These are phyloP conservation scores for Galaxias olidus DNA, from an alignment of 2,797 vertebrate species.

Conservation along the genomic window DNA sequence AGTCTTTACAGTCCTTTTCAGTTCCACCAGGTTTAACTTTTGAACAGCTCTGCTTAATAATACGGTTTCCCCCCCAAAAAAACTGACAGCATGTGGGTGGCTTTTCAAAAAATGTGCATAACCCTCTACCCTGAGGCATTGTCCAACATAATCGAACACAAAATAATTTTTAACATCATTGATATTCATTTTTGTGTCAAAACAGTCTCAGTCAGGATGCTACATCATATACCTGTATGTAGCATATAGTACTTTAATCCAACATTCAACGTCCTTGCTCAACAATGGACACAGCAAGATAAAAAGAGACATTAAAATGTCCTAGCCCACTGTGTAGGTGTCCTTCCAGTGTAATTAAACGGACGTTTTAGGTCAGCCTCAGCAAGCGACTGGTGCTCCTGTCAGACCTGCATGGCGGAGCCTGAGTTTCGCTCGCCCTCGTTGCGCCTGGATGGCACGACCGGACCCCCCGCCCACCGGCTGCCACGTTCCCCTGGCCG, in stretches of 20 bases:
- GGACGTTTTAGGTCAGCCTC: slow-evolving; percentile 34
- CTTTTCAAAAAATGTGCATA: slow-evolving; percentile 46
- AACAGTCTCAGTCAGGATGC: too few species aligned
- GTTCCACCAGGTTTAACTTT: neutral
- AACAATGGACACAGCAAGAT: slow-evolving; percentile 20
- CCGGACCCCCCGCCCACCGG: slow-evolving; percentile 49
- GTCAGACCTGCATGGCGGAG: slow-evolving; percentile 62
- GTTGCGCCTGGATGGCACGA: slow-evolving; percentile 51
- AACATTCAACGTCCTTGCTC: neutral
- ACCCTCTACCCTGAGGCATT: slow-evolving; percentile 19
- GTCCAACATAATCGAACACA: slow-evolving; percentile 18
- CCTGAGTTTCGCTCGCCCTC: slow-evolving; percentile 60
- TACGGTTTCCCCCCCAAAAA: slow-evolving; percentile 25
- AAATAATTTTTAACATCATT: too few species aligned
- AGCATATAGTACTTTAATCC: too few species aligned
- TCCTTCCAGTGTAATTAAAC: slow-evolving; percentile 51
- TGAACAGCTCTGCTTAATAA: slow-evolving; percentile 27
- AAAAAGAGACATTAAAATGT: slow-evolving; percentile 6
- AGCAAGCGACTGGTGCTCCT: slow-evolving; percentile 58
- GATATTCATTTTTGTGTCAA: too few species aligned
- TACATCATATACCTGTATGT: too few species aligned
- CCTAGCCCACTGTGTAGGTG: neutral
- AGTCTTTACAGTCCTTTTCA: slow-evolving; percentile 13
- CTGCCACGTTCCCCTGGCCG: slow-evolving; percentile 57
- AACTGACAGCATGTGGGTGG: slow-evolving; percentile 58